phyloP scores from a whole-genome alignment of 2,113 vertebrate species.

The Cephalopterus ornatus region DNA sequence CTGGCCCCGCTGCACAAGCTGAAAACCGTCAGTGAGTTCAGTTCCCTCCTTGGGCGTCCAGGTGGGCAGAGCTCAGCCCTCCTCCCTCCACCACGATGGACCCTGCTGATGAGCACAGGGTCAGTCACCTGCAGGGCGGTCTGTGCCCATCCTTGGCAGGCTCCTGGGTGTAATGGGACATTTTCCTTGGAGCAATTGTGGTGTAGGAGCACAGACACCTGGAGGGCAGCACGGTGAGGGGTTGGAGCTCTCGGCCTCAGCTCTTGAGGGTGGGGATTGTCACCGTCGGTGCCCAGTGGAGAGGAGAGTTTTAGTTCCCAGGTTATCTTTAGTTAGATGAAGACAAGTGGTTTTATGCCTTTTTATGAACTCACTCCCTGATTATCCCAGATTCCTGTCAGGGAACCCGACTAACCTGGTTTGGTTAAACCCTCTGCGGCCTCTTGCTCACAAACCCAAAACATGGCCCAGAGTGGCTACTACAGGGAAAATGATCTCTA shows the following conservation, averaged over 20 bases:
- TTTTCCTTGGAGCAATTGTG: background rate
- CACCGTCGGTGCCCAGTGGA: accelerated
- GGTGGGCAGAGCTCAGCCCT: background rate
- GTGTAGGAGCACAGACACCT: accelerated
- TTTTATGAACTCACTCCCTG: background rate
- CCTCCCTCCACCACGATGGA: accelerated
- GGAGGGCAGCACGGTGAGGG: accelerated
- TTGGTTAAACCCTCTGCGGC: accelerated
- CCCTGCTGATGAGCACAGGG: accelerated
- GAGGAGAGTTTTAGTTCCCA: background rate
- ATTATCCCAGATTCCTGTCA: background rate
- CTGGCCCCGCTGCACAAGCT: background rate
- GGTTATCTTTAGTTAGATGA: background rate
- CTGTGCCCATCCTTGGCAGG: accelerated
- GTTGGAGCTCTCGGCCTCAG: accelerated
- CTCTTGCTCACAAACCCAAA: background rate
- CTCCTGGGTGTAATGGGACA: background rate
- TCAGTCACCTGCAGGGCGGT: accelerated
- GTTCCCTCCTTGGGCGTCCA: accelerated
- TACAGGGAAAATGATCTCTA: accelerated
- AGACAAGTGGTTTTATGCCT: background rate
- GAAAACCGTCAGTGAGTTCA: background rate
- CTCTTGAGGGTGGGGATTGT: background rate
- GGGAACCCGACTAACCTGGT: too few relatives aligned
- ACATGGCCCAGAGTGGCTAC: accelerated